Conservation (phyloP, 1,140 invertebrate genomes). For the Pogonomyrmex barbatus region DNA sequence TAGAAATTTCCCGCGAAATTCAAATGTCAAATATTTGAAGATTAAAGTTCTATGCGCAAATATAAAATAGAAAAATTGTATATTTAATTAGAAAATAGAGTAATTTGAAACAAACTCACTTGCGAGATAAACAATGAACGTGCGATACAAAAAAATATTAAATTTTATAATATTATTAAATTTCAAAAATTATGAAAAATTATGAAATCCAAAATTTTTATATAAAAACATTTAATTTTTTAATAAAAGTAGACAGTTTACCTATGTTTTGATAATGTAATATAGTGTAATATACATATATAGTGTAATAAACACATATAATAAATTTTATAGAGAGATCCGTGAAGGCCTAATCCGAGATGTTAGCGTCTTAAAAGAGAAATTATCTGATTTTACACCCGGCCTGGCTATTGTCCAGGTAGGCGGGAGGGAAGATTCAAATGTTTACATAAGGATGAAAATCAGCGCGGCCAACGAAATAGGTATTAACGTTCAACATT, state of each 20-base stretch:
- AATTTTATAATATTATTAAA: conserved; percentile 11
- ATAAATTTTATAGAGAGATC: conserved; percentile 89
- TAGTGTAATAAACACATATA: neutral
- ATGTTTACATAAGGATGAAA: conserved; percentile 99
- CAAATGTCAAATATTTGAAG: conserved; percentile 31
- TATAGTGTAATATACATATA: no score
- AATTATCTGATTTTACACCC: conserved; percentile 89
- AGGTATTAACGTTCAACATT: conserved; percentile 94
- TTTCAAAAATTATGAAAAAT: neutral
- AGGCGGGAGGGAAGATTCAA: conserved; percentile 98
- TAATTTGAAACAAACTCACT: neutral
- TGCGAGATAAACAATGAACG: neutral
- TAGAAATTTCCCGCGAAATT: conserved; percentile 51
- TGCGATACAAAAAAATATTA: neutral
- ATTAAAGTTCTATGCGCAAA: neutral
- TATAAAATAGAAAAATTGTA: neutral
- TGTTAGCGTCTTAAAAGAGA: conserved; percentile 88
- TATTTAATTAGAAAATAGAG: neutral
- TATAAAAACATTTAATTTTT: neutral
- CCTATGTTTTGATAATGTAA: neutral
- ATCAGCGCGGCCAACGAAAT: conserved; percentile 96
- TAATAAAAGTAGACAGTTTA: conserved; percentile 2
- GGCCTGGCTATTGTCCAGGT: conserved; percentile 95
- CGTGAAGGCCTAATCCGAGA: conserved; percentile 89
- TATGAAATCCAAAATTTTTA: neutral